Base-by-base conservation (phyloP, 2,113 vertebrate genomes). In the Megalops atlanticus region DNA sequence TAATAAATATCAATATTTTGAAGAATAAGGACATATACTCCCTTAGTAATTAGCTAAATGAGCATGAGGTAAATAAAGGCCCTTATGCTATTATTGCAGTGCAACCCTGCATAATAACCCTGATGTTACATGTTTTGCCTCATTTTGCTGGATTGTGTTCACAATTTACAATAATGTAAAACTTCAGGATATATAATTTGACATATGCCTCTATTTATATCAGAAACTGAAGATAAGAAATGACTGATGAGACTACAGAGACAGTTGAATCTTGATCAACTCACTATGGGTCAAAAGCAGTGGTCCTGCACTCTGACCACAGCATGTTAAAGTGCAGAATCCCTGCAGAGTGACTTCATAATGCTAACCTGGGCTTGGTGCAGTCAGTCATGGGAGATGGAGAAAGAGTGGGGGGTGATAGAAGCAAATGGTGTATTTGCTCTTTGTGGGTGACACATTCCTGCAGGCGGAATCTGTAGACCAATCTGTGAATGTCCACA, bases 361-460 rank as follows among this genome's bases (percentile, higher is more conserved):
- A 10, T 38, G 11, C 18, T 14, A 12, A 71, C 0, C 3, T n/a
- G 12, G 69, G 69, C 35, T 18, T 71, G 69, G 33, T 71, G 69
- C 69, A 71, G 69, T 71, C 33, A 38, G 24, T 71, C 69, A 71
- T 38, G 12, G 47, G 31, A 54, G 47, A 54, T 33, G 15, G 39
- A 31, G 16, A 18, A 31, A 12, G 72, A 72, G 77, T 8, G n/a
- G 35, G 16, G 52, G 54, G n/a, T 7, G 21, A 12, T 31, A 68
- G 58, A 45, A 24, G 33, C 47, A 49, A 49, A 45, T 47, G 33
- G 64, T 41, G 36, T 41, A 38, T 79, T 71, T 47, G 78, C 68
- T 71, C 31, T 71, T 3, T 35, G 40, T 11, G 41, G 64, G 40
- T 39, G 77, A 78, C 77, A 68, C 38, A 68, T 16, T 41, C 54